Percentiles rank a stretch among this genome's conserved stretches.
Conservation (phyloP, 2,113 vertebrate genomes). For the Barbus barbus region DNA sequence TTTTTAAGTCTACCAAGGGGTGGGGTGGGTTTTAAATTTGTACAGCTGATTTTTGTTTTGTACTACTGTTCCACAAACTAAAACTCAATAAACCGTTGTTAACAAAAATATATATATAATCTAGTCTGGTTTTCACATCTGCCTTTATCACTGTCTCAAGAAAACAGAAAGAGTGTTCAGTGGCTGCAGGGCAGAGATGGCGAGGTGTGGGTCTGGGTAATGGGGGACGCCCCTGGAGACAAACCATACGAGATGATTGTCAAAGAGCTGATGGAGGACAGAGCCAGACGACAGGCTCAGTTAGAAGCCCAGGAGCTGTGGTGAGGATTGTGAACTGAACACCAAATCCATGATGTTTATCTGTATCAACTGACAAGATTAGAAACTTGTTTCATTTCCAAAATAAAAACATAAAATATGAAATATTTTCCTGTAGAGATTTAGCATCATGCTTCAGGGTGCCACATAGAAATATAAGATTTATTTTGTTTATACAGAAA, state of each 20-base stretch:
- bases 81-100: too few relatives aligned
- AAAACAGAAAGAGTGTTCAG: slow-evolving; percentile 59
- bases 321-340: slow-evolving; percentile 64
- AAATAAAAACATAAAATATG: background rate
- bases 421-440: background rate
- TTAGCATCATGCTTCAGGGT: background rate
- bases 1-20: too few relatives aligned
- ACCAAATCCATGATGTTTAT: background rate
- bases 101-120: too few relatives aligned
- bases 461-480: background rate
- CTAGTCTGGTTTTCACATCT: slow-evolving; percentile 1
- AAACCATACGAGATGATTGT: slow-evolving; percentile 81
- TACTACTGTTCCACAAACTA: too few relatives aligned
- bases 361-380: background rate
- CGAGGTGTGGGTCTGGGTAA: slow-evolving; percentile 86
- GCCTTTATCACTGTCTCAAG: slow-evolving; percentile 2
- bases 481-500: background rate
- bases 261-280: slow-evolving; percentile 79
- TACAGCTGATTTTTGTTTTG: too few relatives aligned
- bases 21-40: too few relatives aligned
- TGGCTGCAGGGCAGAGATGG: slow-evolving; percentile 80
- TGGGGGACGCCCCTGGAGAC: slow-evolving; percentile 81
- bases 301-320: slow-evolving; percentile 81
- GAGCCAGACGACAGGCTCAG: slow-evolving; percentile 79
- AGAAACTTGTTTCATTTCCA: background rate